Conservation (phyloP, 2,888 invertebrate species). For the Lampropteryx suffumata region DNA sequence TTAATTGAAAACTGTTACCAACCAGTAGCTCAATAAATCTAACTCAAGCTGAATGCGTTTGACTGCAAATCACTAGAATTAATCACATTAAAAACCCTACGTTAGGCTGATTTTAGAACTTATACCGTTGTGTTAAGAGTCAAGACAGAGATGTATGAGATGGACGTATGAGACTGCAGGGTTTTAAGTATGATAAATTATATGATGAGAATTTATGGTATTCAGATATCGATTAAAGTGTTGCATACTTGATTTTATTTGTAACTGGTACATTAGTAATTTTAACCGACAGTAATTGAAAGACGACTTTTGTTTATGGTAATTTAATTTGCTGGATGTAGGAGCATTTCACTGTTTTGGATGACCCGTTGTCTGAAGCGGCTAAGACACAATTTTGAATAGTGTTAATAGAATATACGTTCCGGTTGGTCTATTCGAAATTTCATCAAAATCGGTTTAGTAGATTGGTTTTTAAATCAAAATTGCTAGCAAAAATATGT, state of each 20-base stretch:
- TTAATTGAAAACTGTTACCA: constrained; percentile 24
- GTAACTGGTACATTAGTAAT: too few relatives aligned
- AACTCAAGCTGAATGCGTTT: constrained; percentile 24
- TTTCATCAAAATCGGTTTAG: too few relatives aligned
- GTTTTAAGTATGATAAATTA: constrained; percentile 13
- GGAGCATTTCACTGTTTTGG: too few relatives aligned
- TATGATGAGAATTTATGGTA: constrained; percentile 6
- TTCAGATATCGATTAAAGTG: constrained; percentile 9
- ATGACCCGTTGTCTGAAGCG: too few relatives aligned
- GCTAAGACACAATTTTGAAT: too few relatives aligned
- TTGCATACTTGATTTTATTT: neutral
- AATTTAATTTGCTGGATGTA: too few relatives aligned
- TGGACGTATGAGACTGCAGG: neutral
- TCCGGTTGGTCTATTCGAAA: too few relatives aligned
- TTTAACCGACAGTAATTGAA: too few relatives aligned
- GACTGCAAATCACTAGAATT: constrained; percentile 28
- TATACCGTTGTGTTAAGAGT: constrained; percentile 1
- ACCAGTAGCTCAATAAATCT: constrained; percentile 26
- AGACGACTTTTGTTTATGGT: too few relatives aligned
- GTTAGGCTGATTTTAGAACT: constrained; percentile 1
- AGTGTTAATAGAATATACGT: too few relatives aligned
- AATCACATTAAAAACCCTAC: constrained; percentile 13
- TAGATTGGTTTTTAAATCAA: too few relatives aligned
- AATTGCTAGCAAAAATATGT: too few relatives aligned
- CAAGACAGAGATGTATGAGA: neutral